Base-by-base conservation (phyloP, 2,797 vertebrate species). In the Threskiornis aethiopicus region DNA sequence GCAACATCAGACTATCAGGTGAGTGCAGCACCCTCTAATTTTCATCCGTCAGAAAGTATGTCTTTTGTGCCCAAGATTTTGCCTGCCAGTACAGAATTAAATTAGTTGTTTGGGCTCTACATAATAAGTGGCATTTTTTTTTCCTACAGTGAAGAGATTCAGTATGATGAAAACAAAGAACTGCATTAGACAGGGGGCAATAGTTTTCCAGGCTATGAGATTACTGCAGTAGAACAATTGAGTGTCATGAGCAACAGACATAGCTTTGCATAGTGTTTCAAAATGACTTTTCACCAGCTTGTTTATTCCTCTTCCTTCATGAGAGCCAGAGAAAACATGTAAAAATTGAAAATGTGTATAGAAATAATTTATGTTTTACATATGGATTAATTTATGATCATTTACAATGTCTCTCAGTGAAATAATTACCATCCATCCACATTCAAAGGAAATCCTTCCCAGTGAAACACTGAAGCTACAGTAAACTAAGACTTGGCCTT, bases 1-100 rank as follows among this genome's bases (percentile, higher is more conserved):
- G 90, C 99, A 99, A 94, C 98, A 97, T 11, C 99, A 99, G 96
- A 99, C 98, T 90, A 98, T 99, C 98, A 99, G 99, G 99, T 99
- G 94, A 97, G 99, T 95, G 59, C 41, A 16, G 11, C 0, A 24
- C 47, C 29, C 25, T 11, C 12, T 31, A 21, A 1, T 84, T 39
- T 15, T 18, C 52, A 24, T 5, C 12, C 44, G 2, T 18, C 57
- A 9, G 21, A 33, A 19, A 16, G 3, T 16, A 11, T 2, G 41
- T 31, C 37, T 52, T 62, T 26, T 22, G 33, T 10, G 10, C 44
- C 37, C 3, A 2, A 33, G 47, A 71, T 44, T 57, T 75, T 82
- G 21, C 22, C 78, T 86, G 14, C 55, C 39, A 42, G 28, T 31
- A 47, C 11, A 47, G 42, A 59, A 31, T 49, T 47, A 7, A 20